These are phyloP conservation scores for Microtus richardsoni DNA, from an alignment of 2,113 vertebrate species.

Conservation along the genomic window DNA sequence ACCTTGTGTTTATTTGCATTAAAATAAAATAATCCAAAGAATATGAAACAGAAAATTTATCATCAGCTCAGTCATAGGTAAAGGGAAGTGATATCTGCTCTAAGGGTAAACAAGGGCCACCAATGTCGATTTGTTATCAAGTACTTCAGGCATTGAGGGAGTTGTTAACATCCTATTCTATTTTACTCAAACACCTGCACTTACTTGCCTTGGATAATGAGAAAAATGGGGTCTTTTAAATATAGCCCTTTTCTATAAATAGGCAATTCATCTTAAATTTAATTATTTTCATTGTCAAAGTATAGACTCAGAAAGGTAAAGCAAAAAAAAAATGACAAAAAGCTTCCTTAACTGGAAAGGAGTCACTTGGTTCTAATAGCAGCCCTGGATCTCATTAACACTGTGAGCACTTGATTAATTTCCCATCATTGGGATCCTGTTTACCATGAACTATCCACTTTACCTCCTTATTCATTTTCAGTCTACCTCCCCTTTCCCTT, in stretches of 20 bases:
- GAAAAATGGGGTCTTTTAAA: constrained; percentile 72
- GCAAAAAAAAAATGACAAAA: background rate
- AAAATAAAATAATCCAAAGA: constrained; percentile 27
- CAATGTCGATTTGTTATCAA: constrained; percentile 48
- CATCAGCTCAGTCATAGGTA: background rate
- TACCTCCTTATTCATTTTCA: background rate
- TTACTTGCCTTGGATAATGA: constrained; percentile 67
- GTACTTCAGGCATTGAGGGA: constrained; percentile 38
- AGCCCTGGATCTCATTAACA: constrained; percentile 38
- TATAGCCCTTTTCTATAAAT: constrained; percentile 67
- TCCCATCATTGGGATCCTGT: background rate
- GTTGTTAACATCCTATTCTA: constrained; percentile 57
- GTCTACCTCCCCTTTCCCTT: background rate
- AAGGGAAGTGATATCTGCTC: constrained; percentile 26
- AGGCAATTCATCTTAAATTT: constrained; percentile 69
- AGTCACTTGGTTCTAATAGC: background rate
- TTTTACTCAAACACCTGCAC: constrained; percentile 64
- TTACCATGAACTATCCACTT: background rate
- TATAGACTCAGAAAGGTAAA: background rate
- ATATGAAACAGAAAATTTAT: constrained; percentile 28
- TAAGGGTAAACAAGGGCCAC: constrained; percentile 60
- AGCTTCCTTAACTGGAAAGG: background rate
- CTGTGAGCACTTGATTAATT: constrained; percentile 39
- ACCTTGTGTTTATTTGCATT: background rate
- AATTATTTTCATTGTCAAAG: constrained; percentile 70